Base-by-base conservation (phyloP, 2,888 invertebrate genomes). In the Apodemia duryi region DNA sequence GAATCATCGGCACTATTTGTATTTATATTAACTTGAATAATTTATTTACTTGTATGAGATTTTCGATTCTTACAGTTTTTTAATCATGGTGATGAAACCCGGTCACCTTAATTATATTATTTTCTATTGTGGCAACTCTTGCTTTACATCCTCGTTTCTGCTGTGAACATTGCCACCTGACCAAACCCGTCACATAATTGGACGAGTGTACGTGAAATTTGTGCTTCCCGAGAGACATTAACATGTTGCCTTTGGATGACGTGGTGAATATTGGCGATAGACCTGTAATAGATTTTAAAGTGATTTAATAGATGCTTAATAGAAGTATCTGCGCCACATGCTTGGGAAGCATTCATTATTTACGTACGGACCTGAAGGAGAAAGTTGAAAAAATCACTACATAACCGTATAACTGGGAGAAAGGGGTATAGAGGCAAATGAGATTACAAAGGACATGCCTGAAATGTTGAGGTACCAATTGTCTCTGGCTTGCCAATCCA, bases 151-250 rank as follows among this genome's bases (percentile, higher is more conserved):
- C 65, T 1, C 52, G 11, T 13, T 62, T 62, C 46, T 67, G 66
- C 61, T 63, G 51, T 6, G 68, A 60, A 51, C 72, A 72, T 10
- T 69, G 69, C 70, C 71, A 71, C 6, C 68, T 57, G 6, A 65
- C 65, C 38, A 66, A 63, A 4, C 46, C 49, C 21, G 32, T 70
- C 2, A 21, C 21, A 4, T 66, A 65, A 6, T 11, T 35, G 0
- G 9, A 28, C 11, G 66, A 60, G 32, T 72, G 68, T 2, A 69
- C 54, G 10, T 65, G 57, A 46, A 62, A 72, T n/a, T 13, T 66
- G 21, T 67, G 65, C 32, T 57, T 43, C 4, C 66, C 63, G 6
- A 65, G 9, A 54, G 61, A 52, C 11, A 70, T 5, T n/a, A 64
- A 62, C 1, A 66, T 66, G 35, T 66, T 71, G 9, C 70, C 69